Base-by-base conservation (phyloP, 2,888 invertebrate species). In the Clanis bilineata region DNA sequence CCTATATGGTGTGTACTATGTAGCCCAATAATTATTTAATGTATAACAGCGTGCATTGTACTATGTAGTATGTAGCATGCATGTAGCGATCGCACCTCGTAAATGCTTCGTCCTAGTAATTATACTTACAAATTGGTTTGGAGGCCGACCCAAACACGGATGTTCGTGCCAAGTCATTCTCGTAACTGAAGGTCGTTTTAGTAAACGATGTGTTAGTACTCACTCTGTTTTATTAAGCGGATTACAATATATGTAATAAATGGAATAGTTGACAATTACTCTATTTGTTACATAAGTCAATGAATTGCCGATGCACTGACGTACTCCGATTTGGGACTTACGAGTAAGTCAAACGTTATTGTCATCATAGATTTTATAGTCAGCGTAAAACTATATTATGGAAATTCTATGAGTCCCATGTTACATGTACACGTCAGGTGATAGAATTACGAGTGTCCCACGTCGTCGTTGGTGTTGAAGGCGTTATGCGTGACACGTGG, bases 221-320 rank as follows among this genome's bases (percentile, higher is more conserved):
- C 10, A 18, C 51, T 51, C 32, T 18, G 28, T 4, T 51, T 51
- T 18, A 51, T 32, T 51, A 51, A 25, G 7, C 28, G 32, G 32
- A 32, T 51, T 32, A 18, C 10, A 51, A 51, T 51, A 51, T 18
- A 32, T 28, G 32, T 51, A 51, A 47, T 51, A 15, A 51, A 28
- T 51, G 28, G 28, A 28, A 32, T 47, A 25, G 45, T 25, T 22
- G 45, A 47, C 12, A 47, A 47, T 51, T 51, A 32, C 18, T 18
- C 32, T 18, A 51, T 32, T 25, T 28, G 15, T 32, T 18, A 32
- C 25, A 56, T 44, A 22, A 5, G 15, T 28, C 15, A 28, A 21
- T 28, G 25, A 51, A 51, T 51, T 9, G 10, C 4, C 18, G 9
- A 18, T 32, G 51, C 10, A 32, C 4, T 28, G 51, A 32, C 51